These are phyloP conservation scores for Yponomeuta sedellus DNA, from an alignment of 2,888 invertebrate genomes.

Conservation along the genomic window DNA sequence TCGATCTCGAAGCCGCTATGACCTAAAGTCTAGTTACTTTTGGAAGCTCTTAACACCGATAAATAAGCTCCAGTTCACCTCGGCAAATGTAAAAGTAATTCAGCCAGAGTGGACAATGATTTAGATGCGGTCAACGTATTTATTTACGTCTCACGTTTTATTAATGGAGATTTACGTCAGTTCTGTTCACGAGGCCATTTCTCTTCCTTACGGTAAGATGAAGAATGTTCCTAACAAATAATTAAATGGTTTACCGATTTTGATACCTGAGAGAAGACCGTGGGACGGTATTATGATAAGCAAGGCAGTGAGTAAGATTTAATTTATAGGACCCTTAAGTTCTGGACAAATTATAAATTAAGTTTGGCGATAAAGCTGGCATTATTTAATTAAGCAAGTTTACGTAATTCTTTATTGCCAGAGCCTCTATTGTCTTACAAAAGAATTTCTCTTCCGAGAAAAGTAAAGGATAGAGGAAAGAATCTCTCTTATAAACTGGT, in stretches of 20 bases:
- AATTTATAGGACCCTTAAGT: background rate
- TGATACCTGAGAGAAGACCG: background rate
- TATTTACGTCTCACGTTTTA: slow-evolving; percentile 21
- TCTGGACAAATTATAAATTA: background rate
- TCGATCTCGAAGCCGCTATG: background rate
- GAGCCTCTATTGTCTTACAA: background rate
- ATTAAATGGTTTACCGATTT: slow-evolving; percentile 16
- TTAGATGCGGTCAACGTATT: slow-evolving; percentile 26
- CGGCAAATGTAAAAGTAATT: background rate
- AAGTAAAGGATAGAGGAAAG: background rate
- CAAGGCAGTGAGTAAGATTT: background rate
- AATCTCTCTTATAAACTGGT: background rate
- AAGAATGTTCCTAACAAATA: slow-evolving; percentile 22
- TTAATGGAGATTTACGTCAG: slow-evolving; percentile 33
- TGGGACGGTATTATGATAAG: background rate
- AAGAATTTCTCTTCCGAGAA: background rate
- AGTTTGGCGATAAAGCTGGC: background rate
- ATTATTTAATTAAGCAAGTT: no score
- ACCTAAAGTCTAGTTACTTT: background rate
- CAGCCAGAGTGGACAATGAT: slow-evolving; percentile 25
- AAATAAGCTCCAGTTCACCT: background rate
- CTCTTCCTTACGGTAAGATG: slow-evolving; percentile 11
- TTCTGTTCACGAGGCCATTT: slow-evolving; percentile 17
- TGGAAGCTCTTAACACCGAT: background rate
- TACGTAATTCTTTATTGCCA: background rate